These are phyloP conservation scores for Pediacus dermestoides DNA, from an alignment of 2,888 invertebrate genomes.

Conservation along the genomic window DNA sequence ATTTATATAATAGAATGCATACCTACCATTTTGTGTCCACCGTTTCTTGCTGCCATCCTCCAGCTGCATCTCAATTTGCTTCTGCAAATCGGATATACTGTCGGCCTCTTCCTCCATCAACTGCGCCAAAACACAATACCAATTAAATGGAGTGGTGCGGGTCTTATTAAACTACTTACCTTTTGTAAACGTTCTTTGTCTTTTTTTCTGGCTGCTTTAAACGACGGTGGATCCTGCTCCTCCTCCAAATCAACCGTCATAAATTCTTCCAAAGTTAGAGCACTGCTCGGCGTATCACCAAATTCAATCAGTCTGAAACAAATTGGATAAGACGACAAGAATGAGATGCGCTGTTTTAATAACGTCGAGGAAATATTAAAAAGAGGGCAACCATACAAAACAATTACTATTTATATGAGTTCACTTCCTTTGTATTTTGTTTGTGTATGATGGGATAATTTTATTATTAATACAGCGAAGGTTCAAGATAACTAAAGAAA, in stretches of 20 bases:
- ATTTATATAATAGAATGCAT: too few relatives aligned
- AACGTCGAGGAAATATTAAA: too few relatives aligned
- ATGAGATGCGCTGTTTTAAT: too few relatives aligned
- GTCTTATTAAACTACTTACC: constrained; percentile 51
- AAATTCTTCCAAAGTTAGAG: constrained; percentile 93
- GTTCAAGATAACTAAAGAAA: too few relatives aligned
- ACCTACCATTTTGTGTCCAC: not conserved
- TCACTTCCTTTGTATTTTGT: too few relatives aligned
- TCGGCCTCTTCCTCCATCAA: constrained; percentile 59
- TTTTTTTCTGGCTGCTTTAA: constrained; percentile 83
- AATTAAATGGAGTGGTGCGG: too few relatives aligned
- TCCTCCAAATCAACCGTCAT: constrained; percentile 95
- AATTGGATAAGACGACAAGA: too few relatives aligned
- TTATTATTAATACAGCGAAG: too few relatives aligned
- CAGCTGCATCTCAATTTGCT: constrained; percentile 79
- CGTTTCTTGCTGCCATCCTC: constrained; percentile 55
- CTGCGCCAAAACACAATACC: constrained; percentile 24
- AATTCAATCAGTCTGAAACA: constrained; percentile 78
- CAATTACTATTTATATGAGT: too few relatives aligned
- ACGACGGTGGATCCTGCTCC: constrained; percentile 94
- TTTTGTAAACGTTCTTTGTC: constrained; percentile 81
- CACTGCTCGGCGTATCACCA: constrained; percentile 93
- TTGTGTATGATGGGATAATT: too few relatives aligned
- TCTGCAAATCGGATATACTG: constrained; percentile 73
- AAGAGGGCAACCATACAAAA: too few relatives aligned